Base-by-base conservation (phyloP, 1,140 invertebrate genomes). In the Drosophila murphyi region DNA sequence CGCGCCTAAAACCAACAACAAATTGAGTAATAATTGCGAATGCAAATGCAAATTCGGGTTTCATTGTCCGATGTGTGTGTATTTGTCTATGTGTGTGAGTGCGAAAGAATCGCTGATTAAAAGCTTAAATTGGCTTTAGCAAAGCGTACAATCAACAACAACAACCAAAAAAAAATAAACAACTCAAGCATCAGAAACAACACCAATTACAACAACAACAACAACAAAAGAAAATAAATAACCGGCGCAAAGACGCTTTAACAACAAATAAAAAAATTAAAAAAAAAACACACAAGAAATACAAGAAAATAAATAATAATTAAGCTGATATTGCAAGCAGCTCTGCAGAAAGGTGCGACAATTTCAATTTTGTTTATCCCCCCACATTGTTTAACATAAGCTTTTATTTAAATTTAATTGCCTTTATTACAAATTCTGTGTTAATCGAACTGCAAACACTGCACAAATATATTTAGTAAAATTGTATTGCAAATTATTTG, bases 331-430 rank as follows among this genome's bases (percentile, higher is more conserved):
- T 52, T 62, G 57, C 8, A 50, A 68, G 50, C 56, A 72, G 69
- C 70, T 72, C 78, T 75, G 61, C 76, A 34, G 45, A 78, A 88
- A 88, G 83, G 80, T 89, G 83, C 83, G 85, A 62, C 8, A 70
- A 56, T 70, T 62, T 62, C 56, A 52, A 45, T 51, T 67, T 41
- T 50, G 32, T 28, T 54, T 62, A 20, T 55, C 20, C 20, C 20
- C 20, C 20, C 51, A 34, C 12, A 37, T 50, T 31, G 5, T 41
- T 63, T 37, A 54, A 43, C 12, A 39, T 34, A n/a, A 6, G 5
- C 28, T 54, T 29, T 57, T 29, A 4, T 29, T 51, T 12, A 34
- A n/a, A 5, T 28, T 54, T 8, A 10, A 31, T 39, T 55, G n/a
- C 20, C 39, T 28, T 39, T 5, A 47, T 41, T 35, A 10, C 3